Evolutionary conservation across 2,888 invertebrate genomes (phyloP), one percentile per base, ranked within the genome.

Genomic region (Lutraria lutraria): DNA sequence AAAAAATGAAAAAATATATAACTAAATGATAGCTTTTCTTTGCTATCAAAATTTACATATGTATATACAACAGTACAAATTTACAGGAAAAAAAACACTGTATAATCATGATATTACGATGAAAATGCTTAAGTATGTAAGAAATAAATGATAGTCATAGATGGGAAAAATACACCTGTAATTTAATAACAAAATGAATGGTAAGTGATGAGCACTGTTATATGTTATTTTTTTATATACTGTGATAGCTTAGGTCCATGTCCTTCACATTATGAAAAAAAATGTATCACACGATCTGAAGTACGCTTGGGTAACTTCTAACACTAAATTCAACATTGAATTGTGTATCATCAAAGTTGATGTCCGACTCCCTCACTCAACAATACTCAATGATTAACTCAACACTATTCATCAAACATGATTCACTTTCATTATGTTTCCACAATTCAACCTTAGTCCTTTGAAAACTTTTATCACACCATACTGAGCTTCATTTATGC

Each of bases 1-100:
- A 76, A 25, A 82, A 84, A 83, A 86, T 90, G 87, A 90, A 82
- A 87, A 87, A 87, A 82, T 79, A 84, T 63, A 82, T 83, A 76
- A 82, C 86, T 34, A 81, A 72, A 76, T 83, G 82, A 87, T 83
- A 56, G 85, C 79, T 79, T 80, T 60, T 56, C 54, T 72, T 84
- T 54, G 72, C 84, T 76, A 84, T 31, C 53, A 53, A 68, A 76
- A 76, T 72, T 76, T 84, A 84, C 54, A 76, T 31, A 76, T 4
- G 34, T 76, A 76, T 76, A 34, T 76, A 76, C 63, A 81, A 80
- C 81, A 86, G 52, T 63, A 52, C 60, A 63, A 72, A 85, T 85
- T 25, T 86, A 86, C 86, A 86, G 60, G 63, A 76, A 86, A 60
- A 43, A 43, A 60, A 53, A 53, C 76, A 76, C 76, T 81, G 29